Conservation (phyloP, 2,113 vertebrate genomes). For the Macroglossus sobrinus region DNA sequence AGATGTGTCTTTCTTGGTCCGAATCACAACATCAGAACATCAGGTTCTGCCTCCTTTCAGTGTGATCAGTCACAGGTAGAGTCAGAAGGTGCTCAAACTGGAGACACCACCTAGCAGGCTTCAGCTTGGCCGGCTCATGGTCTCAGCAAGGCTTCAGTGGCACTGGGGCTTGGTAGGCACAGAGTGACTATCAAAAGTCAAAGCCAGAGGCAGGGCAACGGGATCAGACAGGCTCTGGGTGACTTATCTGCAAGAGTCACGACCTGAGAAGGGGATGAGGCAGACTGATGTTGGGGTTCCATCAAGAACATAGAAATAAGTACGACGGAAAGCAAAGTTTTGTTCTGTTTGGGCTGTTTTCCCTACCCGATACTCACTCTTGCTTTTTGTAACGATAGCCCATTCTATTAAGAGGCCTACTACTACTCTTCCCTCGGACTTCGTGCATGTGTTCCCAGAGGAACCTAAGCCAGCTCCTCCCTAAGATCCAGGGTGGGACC, state of each 20-base stretch:
- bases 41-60: not conserved
- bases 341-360: not conserved
- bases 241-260: not conserved
- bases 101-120: not conserved
- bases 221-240: not conserved
- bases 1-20: not conserved
- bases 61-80: not conserved
- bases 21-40: not conserved
- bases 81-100: not conserved
- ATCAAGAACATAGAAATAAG: not conserved
- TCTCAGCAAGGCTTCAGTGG: not conserved
- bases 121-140: not conserved
- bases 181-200: not conserved
- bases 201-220: not conserved
- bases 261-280: not conserved
- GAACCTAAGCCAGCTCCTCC: not conserved
- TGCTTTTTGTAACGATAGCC: not conserved
- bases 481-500: not conserved
- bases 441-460: not conserved
- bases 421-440: not conserved
- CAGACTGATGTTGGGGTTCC: not conserved
- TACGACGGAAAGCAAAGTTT: not conserved
- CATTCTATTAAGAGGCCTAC: not conserved
- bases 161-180: not conserved
- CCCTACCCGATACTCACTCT: not conserved